Base-by-base conservation (phyloP, 2,888 invertebrate species). In the Gerris lacustris region DNA sequence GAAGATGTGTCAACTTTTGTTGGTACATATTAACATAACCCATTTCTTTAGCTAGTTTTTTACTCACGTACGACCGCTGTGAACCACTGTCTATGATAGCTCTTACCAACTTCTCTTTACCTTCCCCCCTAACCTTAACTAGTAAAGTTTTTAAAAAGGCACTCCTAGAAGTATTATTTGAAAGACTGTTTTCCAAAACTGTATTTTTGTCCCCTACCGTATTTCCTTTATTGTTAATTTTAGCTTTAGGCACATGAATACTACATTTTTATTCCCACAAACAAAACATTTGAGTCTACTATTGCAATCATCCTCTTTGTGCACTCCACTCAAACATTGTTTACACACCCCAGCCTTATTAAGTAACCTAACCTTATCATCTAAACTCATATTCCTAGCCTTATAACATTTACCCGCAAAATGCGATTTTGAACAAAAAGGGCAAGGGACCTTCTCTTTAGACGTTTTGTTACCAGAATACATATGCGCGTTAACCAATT, bases 1-100 rank as follows among this genome's bases (percentile, higher is more conserved):
- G 47, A 47, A 47, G 47, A 47, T 47, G 47, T 47, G 47, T 47
- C 47, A 47, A 47, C 47, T 47, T 47, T 47, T 47, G 47, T 47
- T 47, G 47, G 11, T 47, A 47, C 47, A 47, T 47, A 47, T 47
- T 47, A 47, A 7, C 47, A 47, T 47, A 47, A 47, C 47, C 47
- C 47, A 47, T 47, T 11, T 47, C 47, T 11, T 11, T 47, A 47
- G 47, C 47, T 7, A 47, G 47, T 47, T 47, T 11, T 11, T 47
- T 47, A 47, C 47, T 47, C 6, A 47, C 47, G 11, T 47, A 47
- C 6, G 47, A 47, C 11, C 47, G 47, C 47, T 47, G 47, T 47
- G 47, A 47, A 7, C 47, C 47, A 47, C 47, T 47, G 11, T 47
- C 47, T 7, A 47, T 47, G 11, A 47, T 47, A 47, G 47, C 47